Base-by-base conservation (phyloP, 2,797 vertebrate genomes). In the Pseudocheirus occidentalis region DNA sequence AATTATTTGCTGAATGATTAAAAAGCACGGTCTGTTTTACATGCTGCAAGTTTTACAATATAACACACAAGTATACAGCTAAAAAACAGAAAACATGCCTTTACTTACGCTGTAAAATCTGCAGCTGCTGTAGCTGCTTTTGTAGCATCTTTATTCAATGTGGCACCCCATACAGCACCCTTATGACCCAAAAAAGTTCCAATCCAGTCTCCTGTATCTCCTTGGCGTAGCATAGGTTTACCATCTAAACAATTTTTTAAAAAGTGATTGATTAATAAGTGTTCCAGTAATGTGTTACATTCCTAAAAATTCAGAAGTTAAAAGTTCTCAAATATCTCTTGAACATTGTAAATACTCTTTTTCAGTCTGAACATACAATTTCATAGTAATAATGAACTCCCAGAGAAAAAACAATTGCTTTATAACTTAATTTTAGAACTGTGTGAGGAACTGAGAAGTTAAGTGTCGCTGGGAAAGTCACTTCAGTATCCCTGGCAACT, bases 151-250 rank as follows among this genome's bases (percentile, higher is more conserved):
- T 98, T 99, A 98, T 99, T 99, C 96, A 99, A 98, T 81, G 99
- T 99, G 97, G 99, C 99, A 92, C 99, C 99, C 99, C 99, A 99
- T 95, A 99, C 99, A 95, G 99, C 99, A 95, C 99, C 99, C 98
- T 99, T 99, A 97, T 99, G 99, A 98, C 99, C 99, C 98, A 99
- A 98, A 98, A 99, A 99, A 1, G 99, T 99, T 98, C 99, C 99
- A 28, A 99, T 99, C 99, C 99, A 99, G 99, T 99, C 99, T 98
- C 99, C 99, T 92, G 99, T 99, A 99, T 99, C 99, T 16, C 99
- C 99, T 98, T 99, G 99, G 98, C 99, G 99, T 98, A 99, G 98
- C 99, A 99, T 99, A 89, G 99, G 99, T 96, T 99, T 99, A 40
- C 99, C 99, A 99, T 99, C 99, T 99, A 97, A 55, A 96, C 93